Conservation (phyloP, 2,797 vertebrate genomes). For the Erithacus rubecula region DNA sequence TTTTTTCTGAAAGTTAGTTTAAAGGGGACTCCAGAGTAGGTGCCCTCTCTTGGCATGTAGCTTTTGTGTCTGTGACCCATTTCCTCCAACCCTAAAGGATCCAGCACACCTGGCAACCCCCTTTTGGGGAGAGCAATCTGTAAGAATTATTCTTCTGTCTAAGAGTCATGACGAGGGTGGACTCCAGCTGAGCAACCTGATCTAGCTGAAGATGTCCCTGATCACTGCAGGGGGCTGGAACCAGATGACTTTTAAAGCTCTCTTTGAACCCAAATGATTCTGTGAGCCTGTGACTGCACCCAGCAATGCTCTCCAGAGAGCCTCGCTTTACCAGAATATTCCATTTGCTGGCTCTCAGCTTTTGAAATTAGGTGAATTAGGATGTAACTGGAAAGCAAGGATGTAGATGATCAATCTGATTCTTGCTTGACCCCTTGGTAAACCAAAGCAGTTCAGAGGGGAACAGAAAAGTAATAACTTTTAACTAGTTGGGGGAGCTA, state of each 20-base stretch:
- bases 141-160: neutral
- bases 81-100: neutral
- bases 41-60: neutral
- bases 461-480: neutral
- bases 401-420: neutral
- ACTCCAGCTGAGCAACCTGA: neutral
- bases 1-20: neutral
- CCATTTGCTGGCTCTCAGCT: neutral
- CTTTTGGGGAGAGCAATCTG: neutral
- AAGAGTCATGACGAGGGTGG: neutral
- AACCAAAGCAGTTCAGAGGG: neutral
- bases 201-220: neutral
- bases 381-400: neutral
- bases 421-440: neutral
- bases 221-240: neutral
- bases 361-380: neutral
- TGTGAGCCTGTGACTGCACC: neutral
- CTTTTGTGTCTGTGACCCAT: neutral
- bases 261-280: neutral
- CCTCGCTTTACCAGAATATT: accelerated
- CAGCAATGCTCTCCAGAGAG: neutral
- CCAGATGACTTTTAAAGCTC: neutral
- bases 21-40: neutral
- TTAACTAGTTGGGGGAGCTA: too few species aligned
- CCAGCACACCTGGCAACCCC: neutral